Evolutionary conservation across 2,888 invertebrate species (phyloP), one percentile per base, ranked within the genome.

Genomic region (Lepetodrilus schrolli): DNA sequence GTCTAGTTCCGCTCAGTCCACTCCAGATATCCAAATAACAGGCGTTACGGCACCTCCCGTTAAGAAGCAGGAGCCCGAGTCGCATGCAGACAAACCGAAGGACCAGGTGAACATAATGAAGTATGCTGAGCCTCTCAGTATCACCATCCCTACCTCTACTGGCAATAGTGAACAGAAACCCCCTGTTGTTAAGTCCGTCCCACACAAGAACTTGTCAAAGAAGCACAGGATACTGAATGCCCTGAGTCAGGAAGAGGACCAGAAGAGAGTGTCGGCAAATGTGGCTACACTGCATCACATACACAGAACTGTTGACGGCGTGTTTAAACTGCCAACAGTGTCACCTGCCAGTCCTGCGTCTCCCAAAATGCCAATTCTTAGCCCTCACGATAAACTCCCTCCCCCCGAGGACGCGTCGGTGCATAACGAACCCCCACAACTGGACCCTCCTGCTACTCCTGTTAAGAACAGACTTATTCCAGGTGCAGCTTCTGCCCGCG

Each of bases 351-450:
- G 77, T 72, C 85, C 86, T 4, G 78, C 84, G 10, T 87, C 86
- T 36, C 87, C 87, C 2, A 86, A 87, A 79, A 87, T 87, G 87
- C 87, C 87, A 7, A 87, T 86, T 50, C 74, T 87, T 26, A 87
- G 86, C 76, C 87, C 87, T 5, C 86, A 87, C 65, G 85, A 85
- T 50, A 84, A 84, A 47, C 78, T 81, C 23, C 78, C 72, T 48
- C 77, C 72, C 66, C 78, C 80, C 69, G 65, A 51, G 70, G 43
- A 74, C 76, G 23, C 80, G 75, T 66, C 83, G 74, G 7, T 77
- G 69, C 30, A 80, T 72, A 58, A 80, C 4, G 87, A 86, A 36
- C 87, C 87, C 0, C 87, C 87, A 26, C 80, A 81, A 13, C 79
- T 87, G 0, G 85, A 84, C 72, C 80, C 78, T 5, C 70, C 78